Evolutionary conservation across 2,797 vertebrate genomes (phyloP).

Genomic region (Capromys pilorides): DNA sequence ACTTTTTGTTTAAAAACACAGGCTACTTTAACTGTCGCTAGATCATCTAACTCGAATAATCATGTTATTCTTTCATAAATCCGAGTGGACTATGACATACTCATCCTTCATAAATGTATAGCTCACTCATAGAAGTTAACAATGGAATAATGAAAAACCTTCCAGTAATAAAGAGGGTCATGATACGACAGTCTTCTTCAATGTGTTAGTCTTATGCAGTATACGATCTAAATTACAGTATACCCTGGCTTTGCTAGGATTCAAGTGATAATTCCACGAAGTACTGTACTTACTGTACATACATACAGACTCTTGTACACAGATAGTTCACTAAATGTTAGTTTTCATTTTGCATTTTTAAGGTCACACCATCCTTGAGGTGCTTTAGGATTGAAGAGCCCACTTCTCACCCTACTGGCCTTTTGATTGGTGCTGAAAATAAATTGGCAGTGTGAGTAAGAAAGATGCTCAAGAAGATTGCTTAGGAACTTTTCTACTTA

Average conservation of each 20-base stretch:
- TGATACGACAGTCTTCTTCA: not conserved
- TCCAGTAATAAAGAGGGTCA: not conserved
- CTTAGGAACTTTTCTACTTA: not conserved
- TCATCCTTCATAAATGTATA: not conserved
- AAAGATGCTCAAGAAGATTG: not conserved
- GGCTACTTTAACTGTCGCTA: constrained; percentile 7
- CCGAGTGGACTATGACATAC: not conserved
- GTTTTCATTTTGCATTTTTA: constrained; percentile 43
- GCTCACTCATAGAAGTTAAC: not conserved
- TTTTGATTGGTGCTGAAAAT: not conserved
- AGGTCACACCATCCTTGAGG: not conserved
- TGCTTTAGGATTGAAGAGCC: not conserved
- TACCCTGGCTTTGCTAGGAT: not conserved
- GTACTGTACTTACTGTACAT: not conserved
- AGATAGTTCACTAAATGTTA: not conserved
- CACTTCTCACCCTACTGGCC: not conserved
- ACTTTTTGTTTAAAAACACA: constrained; percentile 22
- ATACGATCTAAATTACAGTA: not conserved
- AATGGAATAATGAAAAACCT: not conserved
- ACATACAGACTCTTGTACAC: not conserved
- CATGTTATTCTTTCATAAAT: not conserved
- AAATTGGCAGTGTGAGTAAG: not conserved
- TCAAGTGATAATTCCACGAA: not conserved
- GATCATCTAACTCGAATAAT: constrained; percentile 21
- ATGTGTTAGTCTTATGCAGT: not conserved